These are phyloP conservation scores for Haemorhous mexicanus DNA, from an alignment of 2,113 vertebrate genomes.

Conservation along the genomic window DNA sequence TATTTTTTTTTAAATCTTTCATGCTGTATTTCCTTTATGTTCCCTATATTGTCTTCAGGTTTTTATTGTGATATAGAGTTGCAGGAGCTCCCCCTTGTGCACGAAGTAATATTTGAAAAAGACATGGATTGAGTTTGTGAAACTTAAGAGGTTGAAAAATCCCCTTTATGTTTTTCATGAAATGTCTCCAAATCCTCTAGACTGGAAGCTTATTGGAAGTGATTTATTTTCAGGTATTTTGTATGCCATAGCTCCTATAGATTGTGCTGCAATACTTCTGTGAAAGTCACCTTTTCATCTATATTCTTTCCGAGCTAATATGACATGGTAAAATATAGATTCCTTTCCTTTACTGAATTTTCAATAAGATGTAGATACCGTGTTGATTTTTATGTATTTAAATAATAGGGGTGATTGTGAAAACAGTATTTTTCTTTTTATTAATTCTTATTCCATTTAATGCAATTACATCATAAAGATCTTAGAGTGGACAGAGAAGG, in stretches of 20 bases:
- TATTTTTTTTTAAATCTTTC: background rate
- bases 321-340: background rate
- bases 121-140: background rate
- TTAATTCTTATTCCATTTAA: background rate
- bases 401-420: background rate
- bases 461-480: background rate
- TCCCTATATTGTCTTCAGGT: background rate
- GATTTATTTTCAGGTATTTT: background rate
- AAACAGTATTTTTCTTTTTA: background rate
- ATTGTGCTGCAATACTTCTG: background rate
- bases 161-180: background rate
- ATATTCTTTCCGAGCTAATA: background rate
- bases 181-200: background rate
- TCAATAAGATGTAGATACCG: background rate
- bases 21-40: background rate
- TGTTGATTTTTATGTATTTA: background rate
- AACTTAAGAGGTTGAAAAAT: background rate
- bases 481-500: background rate
- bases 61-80: constrained; percentile 16
- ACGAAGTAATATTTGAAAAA: background rate
- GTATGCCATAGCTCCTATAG: background rate
- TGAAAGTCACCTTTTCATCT: background rate
- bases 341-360: background rate
- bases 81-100: constrained; percentile 70
- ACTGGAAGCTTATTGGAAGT: background rate